phyloP scores from a whole-genome alignment of 1,140 invertebrate species.

The Neotoxoptera formosana region DNA sequence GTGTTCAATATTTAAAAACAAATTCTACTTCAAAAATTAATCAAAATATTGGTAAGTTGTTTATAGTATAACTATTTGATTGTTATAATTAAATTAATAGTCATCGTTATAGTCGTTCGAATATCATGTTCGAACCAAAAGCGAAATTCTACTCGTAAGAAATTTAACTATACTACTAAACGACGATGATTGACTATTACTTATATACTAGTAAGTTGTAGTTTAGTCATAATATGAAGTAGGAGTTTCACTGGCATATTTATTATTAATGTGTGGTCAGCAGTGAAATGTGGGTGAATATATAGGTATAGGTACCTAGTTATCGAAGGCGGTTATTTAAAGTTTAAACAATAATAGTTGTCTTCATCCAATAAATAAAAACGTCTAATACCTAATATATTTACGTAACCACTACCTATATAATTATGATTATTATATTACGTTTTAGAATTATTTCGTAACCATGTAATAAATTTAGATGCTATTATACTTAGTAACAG shows the following conservation, averaged over 20 bases:
- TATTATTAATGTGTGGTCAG: neutral
- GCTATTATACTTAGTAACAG: neutral
- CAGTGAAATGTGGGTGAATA: slow-evolving; percentile 10
- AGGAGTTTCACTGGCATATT: slow-evolving; percentile 6
- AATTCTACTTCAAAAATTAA: neutral
- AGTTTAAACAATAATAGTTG: neutral
- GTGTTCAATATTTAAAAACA: neutral
- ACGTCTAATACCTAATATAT: neutral
- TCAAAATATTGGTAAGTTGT: neutral
- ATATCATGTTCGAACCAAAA: neutral
- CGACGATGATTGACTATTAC: neutral
- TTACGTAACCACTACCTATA: neutral
- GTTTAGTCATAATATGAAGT: neutral
- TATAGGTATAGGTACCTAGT: neutral
- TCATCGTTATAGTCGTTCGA: neutral
- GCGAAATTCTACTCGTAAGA: neutral
- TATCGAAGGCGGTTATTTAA: neutral
- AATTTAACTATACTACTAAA: neutral
- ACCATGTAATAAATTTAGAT: neutral
- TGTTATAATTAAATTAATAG: neutral
- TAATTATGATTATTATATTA: neutral
- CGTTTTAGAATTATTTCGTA: slow-evolving; percentile 18
- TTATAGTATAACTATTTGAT: neutral
- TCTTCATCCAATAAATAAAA: slow-evolving; percentile 24
- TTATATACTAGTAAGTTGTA: neutral